These are phyloP conservation scores for Patella vulgata DNA, from an alignment of 1,140 invertebrate species.

Conservation along the genomic window DNA sequence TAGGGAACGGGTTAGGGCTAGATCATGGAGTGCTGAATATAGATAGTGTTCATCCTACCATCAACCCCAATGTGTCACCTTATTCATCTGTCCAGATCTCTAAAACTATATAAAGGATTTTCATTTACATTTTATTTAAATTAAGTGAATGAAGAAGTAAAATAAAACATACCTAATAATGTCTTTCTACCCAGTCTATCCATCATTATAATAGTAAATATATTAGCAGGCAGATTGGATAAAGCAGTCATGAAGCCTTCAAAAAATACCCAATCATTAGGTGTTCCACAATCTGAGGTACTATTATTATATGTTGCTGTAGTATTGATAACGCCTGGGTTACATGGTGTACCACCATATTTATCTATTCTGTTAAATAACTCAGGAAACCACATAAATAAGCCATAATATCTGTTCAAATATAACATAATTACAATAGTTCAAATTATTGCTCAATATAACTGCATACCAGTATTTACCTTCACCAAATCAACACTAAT, in stretches of 20 bases:
- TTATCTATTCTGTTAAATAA: slow-evolving; percentile 68
- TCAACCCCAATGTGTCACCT: no score
- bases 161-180: slow-evolving; percentile 65
- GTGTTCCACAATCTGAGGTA: slow-evolving; percentile 20
- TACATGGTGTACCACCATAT: slow-evolving; percentile 61
- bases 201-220: slow-evolving; percentile 68
- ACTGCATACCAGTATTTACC: no score
- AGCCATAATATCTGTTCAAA: slow-evolving; percentile 69
- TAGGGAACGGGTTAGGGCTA: not conserved
- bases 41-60: not conserved
- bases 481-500: no score
- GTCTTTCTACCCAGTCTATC: slow-evolving; percentile 68
- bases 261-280: slow-evolving; percentile 50
- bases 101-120: no score
- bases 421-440: no score
- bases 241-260: slow-evolving; percentile 60
- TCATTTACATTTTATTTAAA: no score
- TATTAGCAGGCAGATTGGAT: slow-evolving; percentile 68
- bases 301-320: slow-evolving; percentile 15
- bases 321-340: slow-evolving; percentile 25
- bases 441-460: not conserved
- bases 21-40: not conserved
- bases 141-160: not conserved
- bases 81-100: no score
- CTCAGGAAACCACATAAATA: slow-evolving; percentile 72